Percentiles rank a stretch among this genome's conserved stretches.
phyloP scores from a whole-genome alignment of 2,888 invertebrate species.

The Melanophora roralis region DNA sequence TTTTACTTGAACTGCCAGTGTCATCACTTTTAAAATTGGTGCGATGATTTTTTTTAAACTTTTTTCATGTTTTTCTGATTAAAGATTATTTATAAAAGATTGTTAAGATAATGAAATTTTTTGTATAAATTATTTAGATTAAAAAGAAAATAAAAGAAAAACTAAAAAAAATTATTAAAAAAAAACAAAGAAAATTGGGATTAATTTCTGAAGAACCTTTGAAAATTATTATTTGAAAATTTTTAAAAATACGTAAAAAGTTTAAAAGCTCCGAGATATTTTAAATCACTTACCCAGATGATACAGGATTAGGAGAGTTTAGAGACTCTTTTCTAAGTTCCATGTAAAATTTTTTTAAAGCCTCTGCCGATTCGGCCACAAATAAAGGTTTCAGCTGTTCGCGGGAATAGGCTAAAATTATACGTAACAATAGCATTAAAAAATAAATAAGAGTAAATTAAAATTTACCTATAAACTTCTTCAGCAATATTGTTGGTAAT shows the following conservation, averaged over 20 bases:
- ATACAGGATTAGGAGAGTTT: slow-evolving; percentile 83
- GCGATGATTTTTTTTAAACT: slow-evolving; percentile 57
- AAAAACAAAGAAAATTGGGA: not conserved
- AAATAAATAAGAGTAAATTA: not conserved
- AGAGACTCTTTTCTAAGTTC: slow-evolving; percentile 80
- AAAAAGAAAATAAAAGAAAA: not conserved
- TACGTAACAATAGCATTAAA: too few relatives aligned
- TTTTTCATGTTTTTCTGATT: not conserved
- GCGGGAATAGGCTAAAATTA: slow-evolving; percentile 84
- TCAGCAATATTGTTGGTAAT: slow-evolving; percentile 85
- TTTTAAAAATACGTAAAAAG: not conserved
- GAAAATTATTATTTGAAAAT: too few relatives aligned
- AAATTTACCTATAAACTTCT: slow-evolving; percentile 85
- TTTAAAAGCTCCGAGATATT: not conserved
- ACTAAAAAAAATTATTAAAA: not conserved
- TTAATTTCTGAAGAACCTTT: too few relatives aligned
- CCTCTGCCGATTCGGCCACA: slow-evolving; percentile 83
- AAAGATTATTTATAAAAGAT: slow-evolving; percentile 24
- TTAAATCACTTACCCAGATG: slow-evolving; percentile 78
- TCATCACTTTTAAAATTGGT: slow-evolving; percentile 71
- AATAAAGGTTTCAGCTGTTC: slow-evolving; percentile 91
- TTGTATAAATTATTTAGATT: slow-evolving; percentile 28
- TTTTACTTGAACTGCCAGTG: slow-evolving; percentile 71
- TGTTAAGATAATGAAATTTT: not conserved
- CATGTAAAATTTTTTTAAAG: slow-evolving; percentile 88